Conservation (phyloP, 1,140 invertebrate genomes). For the Pectinophora gossypiella region DNA sequence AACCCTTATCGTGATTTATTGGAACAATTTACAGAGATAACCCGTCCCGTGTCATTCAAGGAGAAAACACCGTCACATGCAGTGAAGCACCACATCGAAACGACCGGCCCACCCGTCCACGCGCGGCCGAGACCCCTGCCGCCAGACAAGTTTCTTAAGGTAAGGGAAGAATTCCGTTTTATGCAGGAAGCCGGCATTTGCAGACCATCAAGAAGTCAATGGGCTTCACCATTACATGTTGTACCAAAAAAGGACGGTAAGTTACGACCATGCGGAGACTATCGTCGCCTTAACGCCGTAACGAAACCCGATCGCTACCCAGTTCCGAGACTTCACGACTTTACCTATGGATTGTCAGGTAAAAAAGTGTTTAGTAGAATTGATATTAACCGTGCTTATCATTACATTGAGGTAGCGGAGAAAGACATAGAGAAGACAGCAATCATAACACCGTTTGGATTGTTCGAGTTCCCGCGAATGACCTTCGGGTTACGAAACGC, state of each 20-base stretch:
- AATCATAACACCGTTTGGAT: slow-evolving; percentile 9
- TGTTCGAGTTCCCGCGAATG: background rate
- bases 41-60: slow-evolving; percentile 11
- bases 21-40: slow-evolving; percentile 22
- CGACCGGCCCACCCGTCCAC: slow-evolving; percentile 39
- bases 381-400: slow-evolving; percentile 22
- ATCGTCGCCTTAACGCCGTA: slow-evolving; percentile 44
- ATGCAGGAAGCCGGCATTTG: slow-evolving; percentile 10
- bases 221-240: slow-evolving; percentile 47
- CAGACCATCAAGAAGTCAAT: slow-evolving; percentile 17
- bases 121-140: slow-evolving; percentile 33
- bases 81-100: slow-evolving; percentile 20
- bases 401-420: slow-evolving; percentile 5
- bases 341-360: slow-evolving; percentile 3
- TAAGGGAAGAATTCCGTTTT: slow-evolving; percentile 5
- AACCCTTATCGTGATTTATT: slow-evolving; percentile 13
- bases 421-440: slow-evolving; percentile 51
- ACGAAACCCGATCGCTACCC: slow-evolving; percentile 49
- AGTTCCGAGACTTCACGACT: slow-evolving; percentile 29
- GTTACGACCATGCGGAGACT: slow-evolving; percentile 54
- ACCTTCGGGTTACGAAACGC: background rate
- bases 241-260: slow-evolving; percentile 47
- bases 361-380: slow-evolving; percentile 2
- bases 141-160: slow-evolving; percentile 4
- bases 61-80: background rate